Base-by-base conservation (phyloP, 2,797 vertebrate species). In the Naso thynnoides region DNA sequence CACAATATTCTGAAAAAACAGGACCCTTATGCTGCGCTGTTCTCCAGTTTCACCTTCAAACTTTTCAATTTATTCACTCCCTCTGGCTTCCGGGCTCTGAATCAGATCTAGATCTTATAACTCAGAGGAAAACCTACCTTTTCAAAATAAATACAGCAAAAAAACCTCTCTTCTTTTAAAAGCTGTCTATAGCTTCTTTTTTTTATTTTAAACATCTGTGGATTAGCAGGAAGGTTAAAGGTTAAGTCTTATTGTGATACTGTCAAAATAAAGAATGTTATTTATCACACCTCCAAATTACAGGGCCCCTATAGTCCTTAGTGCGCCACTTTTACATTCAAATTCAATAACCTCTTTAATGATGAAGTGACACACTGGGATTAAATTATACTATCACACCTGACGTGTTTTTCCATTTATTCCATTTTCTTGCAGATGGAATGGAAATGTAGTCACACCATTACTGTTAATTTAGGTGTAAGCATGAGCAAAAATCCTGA, bases 361-460 rank as follows among this genome's bases (percentile, higher is more conserved):
- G 15, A 23, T 59, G 38, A 58, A 59, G 47, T 75, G 50, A 42
- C 38, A 67, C 48, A 24, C 6, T 10, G n/a, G 49, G 39, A 56
- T 45, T 76, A 72, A 77, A 62, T 67, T 23, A 56, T 48, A 76
- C 80, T 41, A 58, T 50, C 33, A 60, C 29, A 58, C 33, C 47
- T 73, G 53, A 65, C 66, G 50, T 54, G 31, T 38, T 33, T 66
- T 79, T 65, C 41, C 63, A 55, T 78, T 79, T 69, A 61, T 84
- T 81, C 26, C 31, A 70, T 78, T 79, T 78, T 42, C 36, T 26
- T 31, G 21, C 36, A 59, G 26, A 80, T 60, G 57, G 29, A 79
- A 80, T 60, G 57, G 33, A 54, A 71, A 54, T 44, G 50, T 45
- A 78, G 62, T 73, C 61, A 68, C 66, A 42, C 18, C 62, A 47